These are phyloP conservation scores for Parochlus steinenii DNA, from an alignment of 2,888 invertebrate species.

Conservation along the genomic window DNA sequence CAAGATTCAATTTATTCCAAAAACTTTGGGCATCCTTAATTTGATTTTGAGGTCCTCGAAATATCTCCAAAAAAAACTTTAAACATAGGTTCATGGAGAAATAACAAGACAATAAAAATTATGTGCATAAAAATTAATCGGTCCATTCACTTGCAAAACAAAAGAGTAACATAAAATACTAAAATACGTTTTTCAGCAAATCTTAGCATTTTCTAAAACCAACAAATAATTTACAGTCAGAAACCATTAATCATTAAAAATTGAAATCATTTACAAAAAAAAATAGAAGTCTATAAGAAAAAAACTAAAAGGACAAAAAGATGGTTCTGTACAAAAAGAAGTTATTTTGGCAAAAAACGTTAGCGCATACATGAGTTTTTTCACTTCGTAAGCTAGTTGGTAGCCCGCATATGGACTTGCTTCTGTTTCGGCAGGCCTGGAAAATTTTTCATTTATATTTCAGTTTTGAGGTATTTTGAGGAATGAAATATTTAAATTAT, in stretches of 20 bases:
- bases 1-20: no score
- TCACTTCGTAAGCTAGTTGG: constrained; percentile 99
- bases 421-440: constrained; percentile 76
- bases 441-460: no score
- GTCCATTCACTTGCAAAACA: background rate
- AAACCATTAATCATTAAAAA: constrained; percentile 4
- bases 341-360: constrained; percentile 32
- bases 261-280: constrained; percentile 2
- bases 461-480: no score
- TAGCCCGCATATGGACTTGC: constrained; percentile 93
- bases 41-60: no score
- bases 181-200: no score
- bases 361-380: constrained; percentile 95
- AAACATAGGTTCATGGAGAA: no score
- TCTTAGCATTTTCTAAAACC: no score
- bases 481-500: no score
- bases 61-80: no score
- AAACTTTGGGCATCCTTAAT: no score
- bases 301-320: background rate
- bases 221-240: background rate
- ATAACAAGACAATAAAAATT: background rate
- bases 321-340: constrained; percentile 1
- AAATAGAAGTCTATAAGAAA: constrained; percentile 3
- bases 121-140: background rate
- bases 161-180: no score